A percentile compares a stretch with the other conserved stretches of the same genome.
phyloP scores from a whole-genome alignment of 2,113 vertebrate species.

The Beaufortia kweichowensis region DNA sequence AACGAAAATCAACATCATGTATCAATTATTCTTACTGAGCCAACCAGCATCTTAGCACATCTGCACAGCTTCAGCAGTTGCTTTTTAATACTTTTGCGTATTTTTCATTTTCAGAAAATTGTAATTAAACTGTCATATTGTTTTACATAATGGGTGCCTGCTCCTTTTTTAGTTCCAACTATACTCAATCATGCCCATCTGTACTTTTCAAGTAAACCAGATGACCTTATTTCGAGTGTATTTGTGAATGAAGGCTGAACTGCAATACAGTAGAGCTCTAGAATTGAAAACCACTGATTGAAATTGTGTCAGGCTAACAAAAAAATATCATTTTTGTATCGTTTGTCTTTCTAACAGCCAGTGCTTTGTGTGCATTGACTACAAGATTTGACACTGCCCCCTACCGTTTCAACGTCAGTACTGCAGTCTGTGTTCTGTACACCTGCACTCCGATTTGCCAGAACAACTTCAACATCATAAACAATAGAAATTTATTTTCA shows the following conservation, averaged over 20 bases:
- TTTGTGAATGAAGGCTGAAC: slow-evolving; percentile 7
- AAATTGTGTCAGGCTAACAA: slow-evolving; percentile 10
- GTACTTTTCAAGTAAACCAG: background rate
- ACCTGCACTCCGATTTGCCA: slow-evolving; percentile 25
- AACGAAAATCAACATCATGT: background rate
- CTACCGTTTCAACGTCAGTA: slow-evolving; percentile 56
- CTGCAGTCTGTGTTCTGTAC: background rate
- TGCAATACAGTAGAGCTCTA: background rate
- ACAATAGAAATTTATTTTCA: background rate
- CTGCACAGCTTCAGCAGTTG: background rate
- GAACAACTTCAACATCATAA: slow-evolving; percentile 13
- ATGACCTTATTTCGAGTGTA: background rate
- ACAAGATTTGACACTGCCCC: slow-evolving; percentile 72
- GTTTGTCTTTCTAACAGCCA: background rate
- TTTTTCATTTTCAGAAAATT: background rate
- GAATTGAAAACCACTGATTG: slow-evolving; percentile 2
- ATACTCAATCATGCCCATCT: background rate
- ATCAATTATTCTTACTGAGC: background rate
- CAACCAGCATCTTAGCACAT: background rate
- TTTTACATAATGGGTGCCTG: background rate
- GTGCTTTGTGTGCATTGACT: background rate
- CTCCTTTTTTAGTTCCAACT: background rate
- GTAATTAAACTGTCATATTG: background rate
- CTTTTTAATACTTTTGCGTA: background rate
- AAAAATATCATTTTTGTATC: background rate